A percentile compares a stretch with the other conserved stretches of the same genome.
These are phyloP conservation scores for Balanococcus diminutus DNA, from an alignment of 2,888 invertebrate species.

Conservation along the genomic window DNA sequence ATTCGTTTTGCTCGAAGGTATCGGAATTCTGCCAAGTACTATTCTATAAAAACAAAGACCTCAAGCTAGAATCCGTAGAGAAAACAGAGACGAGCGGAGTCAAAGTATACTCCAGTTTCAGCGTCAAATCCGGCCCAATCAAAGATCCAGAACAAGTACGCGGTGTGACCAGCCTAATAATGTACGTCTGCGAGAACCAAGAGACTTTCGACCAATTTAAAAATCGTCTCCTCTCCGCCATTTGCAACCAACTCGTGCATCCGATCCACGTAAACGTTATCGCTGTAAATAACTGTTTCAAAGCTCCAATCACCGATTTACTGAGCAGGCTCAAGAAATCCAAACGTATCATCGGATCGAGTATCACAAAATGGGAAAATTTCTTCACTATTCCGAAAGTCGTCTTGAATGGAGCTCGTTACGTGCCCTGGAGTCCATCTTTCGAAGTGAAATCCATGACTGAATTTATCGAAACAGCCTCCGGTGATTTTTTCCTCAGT, in stretches of 20 bases:
- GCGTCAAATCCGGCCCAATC: neutral
- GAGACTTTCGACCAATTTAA: slow-evolving; percentile 19
- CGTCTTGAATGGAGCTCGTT: neutral
- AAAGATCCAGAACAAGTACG: neutral
- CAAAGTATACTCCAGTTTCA: neutral
- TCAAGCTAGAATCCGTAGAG: neutral
- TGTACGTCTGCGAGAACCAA: slow-evolving; percentile 25
- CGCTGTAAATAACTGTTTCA: neutral
- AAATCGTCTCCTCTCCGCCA: neutral
- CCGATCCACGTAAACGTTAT: neutral
- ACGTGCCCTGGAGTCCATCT: neutral
- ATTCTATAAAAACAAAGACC: neutral
- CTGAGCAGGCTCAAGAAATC: neutral
- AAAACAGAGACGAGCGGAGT: neutral
- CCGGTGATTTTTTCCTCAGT: slow-evolving; percentile 26
- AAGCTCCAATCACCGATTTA: neutral
- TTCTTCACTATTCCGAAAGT: slow-evolving; percentile 36
- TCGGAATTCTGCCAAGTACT: slow-evolving; percentile 36
- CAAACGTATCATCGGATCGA: neutral
- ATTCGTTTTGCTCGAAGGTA: neutral
- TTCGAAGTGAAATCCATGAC: neutral
- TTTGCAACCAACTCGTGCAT: neutral
- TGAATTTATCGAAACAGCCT: neutral
- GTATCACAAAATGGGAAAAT: slow-evolving; percentile 7
- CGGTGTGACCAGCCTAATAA: neutral